These are phyloP conservation scores for Galago senegalensis DNA, from an alignment of 2,797 vertebrate species.

Conservation along the genomic window DNA sequence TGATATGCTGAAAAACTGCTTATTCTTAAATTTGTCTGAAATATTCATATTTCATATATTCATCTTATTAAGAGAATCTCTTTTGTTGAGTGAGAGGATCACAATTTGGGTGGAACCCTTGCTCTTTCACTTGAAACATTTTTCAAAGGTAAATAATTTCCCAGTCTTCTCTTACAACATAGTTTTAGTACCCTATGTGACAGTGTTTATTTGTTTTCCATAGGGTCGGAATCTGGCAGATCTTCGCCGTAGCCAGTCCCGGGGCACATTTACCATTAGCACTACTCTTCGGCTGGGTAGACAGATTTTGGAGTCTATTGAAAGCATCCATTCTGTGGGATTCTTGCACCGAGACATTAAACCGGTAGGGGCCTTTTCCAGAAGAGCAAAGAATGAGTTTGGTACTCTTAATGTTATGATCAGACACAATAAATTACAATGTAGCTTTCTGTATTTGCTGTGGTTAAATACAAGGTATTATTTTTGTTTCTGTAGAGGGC, in stretches of 20 bases:
- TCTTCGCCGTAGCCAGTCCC: constrained; percentile 96
- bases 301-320: constrained; percentile 98
- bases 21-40: constrained; percentile 68
- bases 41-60: neutral
- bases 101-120: constrained; percentile 58
- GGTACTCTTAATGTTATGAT: constrained; percentile 22
- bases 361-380: constrained; percentile 92
- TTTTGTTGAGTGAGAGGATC: constrained; percentile 47
- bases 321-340: constrained; percentile 99
- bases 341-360: constrained; percentile 99
- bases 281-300: constrained; percentile 97
- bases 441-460: constrained; percentile 40
- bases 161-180: neutral
- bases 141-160: constrained; percentile 36
- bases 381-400: constrained; percentile 51
- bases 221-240: constrained; percentile 99
- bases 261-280: constrained; percentile 97
- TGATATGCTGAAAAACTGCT: neutral
- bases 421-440: constrained; percentile 35
- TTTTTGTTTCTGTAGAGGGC: constrained; percentile 57
- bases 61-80: constrained; percentile 47
- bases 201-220: constrained; percentile 71
- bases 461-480: constrained; percentile 41
- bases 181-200: constrained; percentile 10
- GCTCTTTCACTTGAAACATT: constrained; percentile 29